Percentiles rank a stretch among this genome's conserved stretches.
phyloP scores from a whole-genome alignment of 2,113 vertebrate genomes.

The Chinchilla lanigera region DNA sequence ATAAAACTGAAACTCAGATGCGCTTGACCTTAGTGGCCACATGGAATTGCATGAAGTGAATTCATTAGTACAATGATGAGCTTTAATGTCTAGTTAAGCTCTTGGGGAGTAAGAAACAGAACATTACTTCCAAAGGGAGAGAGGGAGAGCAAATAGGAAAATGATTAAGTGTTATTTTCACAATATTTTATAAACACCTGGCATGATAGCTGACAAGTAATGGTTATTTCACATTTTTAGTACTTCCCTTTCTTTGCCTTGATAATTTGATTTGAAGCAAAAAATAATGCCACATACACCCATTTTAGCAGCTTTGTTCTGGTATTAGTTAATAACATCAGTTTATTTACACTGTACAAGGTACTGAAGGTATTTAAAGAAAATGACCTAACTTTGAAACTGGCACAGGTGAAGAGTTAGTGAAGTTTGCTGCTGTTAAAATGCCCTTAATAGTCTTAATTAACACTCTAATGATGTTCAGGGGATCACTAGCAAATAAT shows the following conservation, averaged over 20 bases:
- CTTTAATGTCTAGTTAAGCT: background rate
- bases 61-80: background rate
- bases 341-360: background rate
- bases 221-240: background rate
- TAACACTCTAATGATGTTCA: background rate
- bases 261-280: background rate
- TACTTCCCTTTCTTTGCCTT: background rate
- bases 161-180: background rate
- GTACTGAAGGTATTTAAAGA: background rate
- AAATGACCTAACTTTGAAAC: background rate
- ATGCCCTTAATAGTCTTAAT: background rate
- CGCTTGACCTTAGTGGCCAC: background rate
- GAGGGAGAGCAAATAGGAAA: background rate
- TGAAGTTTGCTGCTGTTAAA: background rate
- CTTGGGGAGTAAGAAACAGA: background rate
- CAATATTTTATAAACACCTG: background rate
- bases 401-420: background rate
- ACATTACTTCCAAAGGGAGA: background rate
- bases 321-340: background rate
- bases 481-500: background rate
- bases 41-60: background rate
- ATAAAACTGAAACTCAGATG: background rate
- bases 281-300: background rate
- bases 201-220: background rate
- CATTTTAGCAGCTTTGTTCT: background rate